These are phyloP conservation scores for Dynastes hyllus DNA, from an alignment of 2,888 invertebrate species.

Conservation along the genomic window DNA sequence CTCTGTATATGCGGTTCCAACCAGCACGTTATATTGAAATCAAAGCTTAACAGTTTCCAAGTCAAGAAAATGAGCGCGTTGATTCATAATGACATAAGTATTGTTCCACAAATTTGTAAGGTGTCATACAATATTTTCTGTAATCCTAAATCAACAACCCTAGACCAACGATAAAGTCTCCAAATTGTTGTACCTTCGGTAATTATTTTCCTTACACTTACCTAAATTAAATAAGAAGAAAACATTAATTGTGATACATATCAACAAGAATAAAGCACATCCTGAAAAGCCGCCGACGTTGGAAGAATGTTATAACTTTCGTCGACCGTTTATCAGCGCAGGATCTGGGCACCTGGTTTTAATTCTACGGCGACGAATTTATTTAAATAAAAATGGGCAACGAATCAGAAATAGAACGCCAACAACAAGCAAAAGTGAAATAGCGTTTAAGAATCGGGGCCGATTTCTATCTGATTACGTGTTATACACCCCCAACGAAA, in stretches of 20 bases:
- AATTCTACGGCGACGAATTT: constrained; percentile 18
- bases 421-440: constrained; percentile 35
- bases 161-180: no score
- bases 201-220: constrained; percentile 10
- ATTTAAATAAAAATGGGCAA: constrained; percentile 33
- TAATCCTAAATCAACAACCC: no score
- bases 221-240: constrained; percentile 18
- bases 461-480: constrained; percentile 32
- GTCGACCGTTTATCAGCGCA: constrained; percentile 26
- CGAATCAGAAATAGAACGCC: constrained; percentile 37
- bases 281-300: constrained; percentile 1
- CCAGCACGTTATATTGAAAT: no score
- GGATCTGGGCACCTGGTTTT: constrained; percentile 24
- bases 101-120: no score
- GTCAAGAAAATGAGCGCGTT: no score
- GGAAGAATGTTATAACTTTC: constrained; percentile 29
- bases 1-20: no score
- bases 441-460: constrained; percentile 40
- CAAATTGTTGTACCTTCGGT: neutral
- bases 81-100: no score
- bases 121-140: no score
- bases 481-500: constrained; percentile 6
- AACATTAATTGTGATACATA: constrained; percentile 20
- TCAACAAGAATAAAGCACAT: constrained; percentile 26
- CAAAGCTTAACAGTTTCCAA: no score